These are phyloP conservation scores for Masnerella sp. DNA, from an alignment of 2,888 invertebrate species.

Conservation along the genomic window DNA sequence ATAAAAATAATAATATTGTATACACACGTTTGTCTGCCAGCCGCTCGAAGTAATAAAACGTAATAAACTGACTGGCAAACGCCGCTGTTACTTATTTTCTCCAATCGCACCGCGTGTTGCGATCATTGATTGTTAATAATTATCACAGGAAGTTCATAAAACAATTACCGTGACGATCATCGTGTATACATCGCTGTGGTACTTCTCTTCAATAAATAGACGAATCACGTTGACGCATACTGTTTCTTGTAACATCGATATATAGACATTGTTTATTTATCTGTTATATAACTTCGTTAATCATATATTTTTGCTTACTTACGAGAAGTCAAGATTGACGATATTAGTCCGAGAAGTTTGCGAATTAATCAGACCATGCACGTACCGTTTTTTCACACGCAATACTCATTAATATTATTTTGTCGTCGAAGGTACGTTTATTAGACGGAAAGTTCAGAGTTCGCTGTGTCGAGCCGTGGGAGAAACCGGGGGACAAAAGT, in stretches of 20 bases:
- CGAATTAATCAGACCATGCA: constrained; percentile 40
- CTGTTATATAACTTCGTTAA: constrained; percentile 31
- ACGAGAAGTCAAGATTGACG: constrained; percentile 37
- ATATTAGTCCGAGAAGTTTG: constrained; percentile 49
- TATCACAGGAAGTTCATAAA: constrained; percentile 78
- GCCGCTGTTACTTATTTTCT: constrained; percentile 43
- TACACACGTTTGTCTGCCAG: constrained; percentile 51
- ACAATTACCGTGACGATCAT: constrained; percentile 73
- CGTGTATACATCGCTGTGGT: constrained; percentile 52
- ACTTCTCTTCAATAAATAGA: constrained; percentile 26
- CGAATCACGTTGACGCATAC: constrained; percentile 54
- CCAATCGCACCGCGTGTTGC: constrained; percentile 51
- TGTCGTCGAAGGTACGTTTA: constrained; percentile 42
- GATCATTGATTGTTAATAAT: constrained; percentile 78
- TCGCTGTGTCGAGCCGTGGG: constrained; percentile 42
- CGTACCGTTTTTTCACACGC: constrained; percentile 17
- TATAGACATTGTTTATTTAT: constrained; percentile 41
- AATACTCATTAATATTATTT: constrained; percentile 33
- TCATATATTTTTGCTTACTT: constrained; percentile 33
- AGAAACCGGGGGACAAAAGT: constrained; percentile 22
- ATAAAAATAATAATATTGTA: constrained; percentile 52
- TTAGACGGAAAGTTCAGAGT: constrained; percentile 52
- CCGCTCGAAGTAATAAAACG: constrained; percentile 47
- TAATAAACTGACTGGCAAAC: constrained; percentile 45
- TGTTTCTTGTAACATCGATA: constrained; percentile 47